These are phyloP conservation scores for Trematomus bernacchii DNA, from an alignment of 2,797 vertebrate species.

Conservation along the genomic window DNA sequence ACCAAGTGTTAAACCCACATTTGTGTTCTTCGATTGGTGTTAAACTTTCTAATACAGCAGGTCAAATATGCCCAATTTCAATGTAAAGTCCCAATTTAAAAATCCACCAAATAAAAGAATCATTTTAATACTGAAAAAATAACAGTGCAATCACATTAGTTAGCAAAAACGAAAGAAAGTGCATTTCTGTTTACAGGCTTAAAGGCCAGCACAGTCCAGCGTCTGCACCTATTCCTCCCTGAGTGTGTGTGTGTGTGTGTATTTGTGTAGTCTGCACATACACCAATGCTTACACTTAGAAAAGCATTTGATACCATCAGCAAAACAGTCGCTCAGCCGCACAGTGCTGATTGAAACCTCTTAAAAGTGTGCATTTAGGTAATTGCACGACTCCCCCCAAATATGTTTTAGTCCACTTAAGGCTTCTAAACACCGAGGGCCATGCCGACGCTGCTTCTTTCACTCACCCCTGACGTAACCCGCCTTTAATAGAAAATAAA, in stretches of 20 bases:
- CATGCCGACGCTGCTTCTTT: slow-evolving; percentile 75
- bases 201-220: neutral
- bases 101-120: neutral
- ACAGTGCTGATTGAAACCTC: slow-evolving; percentile 78
- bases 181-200: neutral
- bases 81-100: neutral
- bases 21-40: neutral
- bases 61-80: neutral
- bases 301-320: slow-evolving; percentile 79
- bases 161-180: neutral
- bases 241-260: slow-evolving; percentile 33
- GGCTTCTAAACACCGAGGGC: slow-evolving; percentile 70
- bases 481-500: slow-evolving; percentile 82
- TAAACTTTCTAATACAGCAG: slow-evolving; percentile 6
- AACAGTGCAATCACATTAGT: neutral
- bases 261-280: slow-evolving; percentile 46
- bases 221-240: neutral
- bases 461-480: slow-evolving; percentile 76
- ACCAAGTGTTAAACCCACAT: neutral
- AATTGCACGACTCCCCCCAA: slow-evolving; percentile 78
- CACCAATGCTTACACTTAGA: slow-evolving; percentile 73
- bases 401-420: slow-evolving; percentile 81
- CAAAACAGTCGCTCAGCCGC: slow-evolving; percentile 72
- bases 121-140: neutral
- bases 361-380: slow-evolving; percentile 84